Percentiles rank a stretch among this genome's conserved stretches.
Conservation (phyloP, 1,140 invertebrate species). For the Meloidogyne hapla region DNA sequence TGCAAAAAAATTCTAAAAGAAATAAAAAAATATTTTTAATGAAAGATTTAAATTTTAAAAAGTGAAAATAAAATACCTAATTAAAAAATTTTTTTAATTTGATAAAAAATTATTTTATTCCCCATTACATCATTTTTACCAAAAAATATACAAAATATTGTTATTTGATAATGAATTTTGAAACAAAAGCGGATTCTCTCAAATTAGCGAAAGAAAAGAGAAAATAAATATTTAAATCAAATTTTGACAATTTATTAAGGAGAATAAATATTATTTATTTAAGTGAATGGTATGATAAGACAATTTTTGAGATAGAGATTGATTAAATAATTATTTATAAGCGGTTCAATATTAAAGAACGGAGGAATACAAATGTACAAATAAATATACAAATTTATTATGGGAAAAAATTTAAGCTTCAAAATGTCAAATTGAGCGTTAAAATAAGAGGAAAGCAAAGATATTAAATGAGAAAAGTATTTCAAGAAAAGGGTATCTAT, state of each 20-base stretch:
- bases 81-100: not conserved
- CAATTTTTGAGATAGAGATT: not conserved
- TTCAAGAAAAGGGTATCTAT: too few relatives aligned
- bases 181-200: not conserved
- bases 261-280: too few relatives aligned
- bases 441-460: too few relatives aligned
- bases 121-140: not conserved
- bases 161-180: not conserved
- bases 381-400: not conserved
- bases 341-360: conserved; percentile 2
- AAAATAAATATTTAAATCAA: not conserved
- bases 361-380: not conserved
- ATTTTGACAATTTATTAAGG: not conserved
- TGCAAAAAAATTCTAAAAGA: too few relatives aligned
- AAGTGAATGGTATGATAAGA: not conserved
- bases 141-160: not conserved
- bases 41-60: not conserved
- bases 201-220: not conserved
- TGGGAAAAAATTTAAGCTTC: not conserved
- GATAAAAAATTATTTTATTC: not conserved
- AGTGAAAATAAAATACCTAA: not conserved
- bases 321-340: conserved; percentile 1
- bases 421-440: not conserved
- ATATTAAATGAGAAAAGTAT: too few relatives aligned
- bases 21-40: too few relatives aligned